Evolutionary conservation across 2,113 vertebrate genomes (phyloP).

Genomic region (Telmatochromis sp.): DNA sequence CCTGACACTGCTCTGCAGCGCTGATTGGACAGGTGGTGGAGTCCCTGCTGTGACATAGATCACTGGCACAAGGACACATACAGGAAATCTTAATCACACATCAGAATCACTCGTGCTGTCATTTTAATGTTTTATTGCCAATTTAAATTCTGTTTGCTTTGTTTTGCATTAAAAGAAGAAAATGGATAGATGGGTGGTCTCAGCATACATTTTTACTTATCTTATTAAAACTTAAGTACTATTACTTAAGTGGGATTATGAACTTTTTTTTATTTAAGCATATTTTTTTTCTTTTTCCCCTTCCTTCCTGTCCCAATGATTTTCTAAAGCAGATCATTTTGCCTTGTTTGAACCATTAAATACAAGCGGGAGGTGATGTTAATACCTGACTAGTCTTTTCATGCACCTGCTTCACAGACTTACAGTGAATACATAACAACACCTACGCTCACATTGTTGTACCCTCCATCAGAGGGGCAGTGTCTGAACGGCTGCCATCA

Average conservation of each 20-base stretch:
- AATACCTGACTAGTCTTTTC: neutral
- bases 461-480: accelerated
- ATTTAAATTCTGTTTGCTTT: neutral
- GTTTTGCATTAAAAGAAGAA: neutral
- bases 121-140: neutral
- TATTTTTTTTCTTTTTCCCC: too few species aligned
- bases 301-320: neutral
- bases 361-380: neutral
- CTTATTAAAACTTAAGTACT: neutral
- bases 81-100: neutral
- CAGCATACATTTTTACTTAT: neutral
- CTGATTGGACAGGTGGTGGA: neutral
- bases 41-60: neutral
- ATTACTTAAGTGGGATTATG: neutral
- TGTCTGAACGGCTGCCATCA: neutral
- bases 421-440: neutral
- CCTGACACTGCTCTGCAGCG: neutral
- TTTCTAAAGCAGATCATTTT: neutral
- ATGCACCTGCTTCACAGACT: neutral
- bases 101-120: neutral
- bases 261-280: neutral
- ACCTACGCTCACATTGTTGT: neutral
- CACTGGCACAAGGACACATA: neutral
- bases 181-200: neutral
- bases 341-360: neutral